Conservation (phyloP, 2,888 invertebrate genomes). For the Erebia aethiops region DNA sequence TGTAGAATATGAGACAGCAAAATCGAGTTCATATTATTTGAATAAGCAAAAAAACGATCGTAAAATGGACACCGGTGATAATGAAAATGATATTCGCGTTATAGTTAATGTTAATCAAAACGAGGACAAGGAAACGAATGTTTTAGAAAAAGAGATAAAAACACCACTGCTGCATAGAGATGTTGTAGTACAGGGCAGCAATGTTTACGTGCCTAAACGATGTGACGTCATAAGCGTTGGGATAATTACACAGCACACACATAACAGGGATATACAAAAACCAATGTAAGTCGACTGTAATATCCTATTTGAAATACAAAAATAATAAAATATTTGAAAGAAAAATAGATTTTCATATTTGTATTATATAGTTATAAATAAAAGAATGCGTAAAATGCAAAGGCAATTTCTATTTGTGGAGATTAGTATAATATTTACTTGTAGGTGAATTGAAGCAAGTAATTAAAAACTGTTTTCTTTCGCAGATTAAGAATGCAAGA, state of each 20-base stretch:
- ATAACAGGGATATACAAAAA: constrained; percentile 51
- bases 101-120: constrained; percentile 52
- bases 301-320: neutral
- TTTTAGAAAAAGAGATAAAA: constrained; percentile 50
- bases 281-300: constrained; percentile 58
- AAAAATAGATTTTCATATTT: no score
- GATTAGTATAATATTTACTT: neutral
- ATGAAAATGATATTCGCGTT: constrained; percentile 39
- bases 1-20: constrained; percentile 65
- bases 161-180: constrained; percentile 50
- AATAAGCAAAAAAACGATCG: constrained; percentile 34
- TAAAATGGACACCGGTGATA: constrained; percentile 47
- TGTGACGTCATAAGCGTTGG: constrained; percentile 64
- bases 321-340: no score
- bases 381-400: no score
- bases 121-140: constrained; percentile 46
- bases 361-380: no score
- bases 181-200: constrained; percentile 57
- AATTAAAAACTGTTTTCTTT: constrained; percentile 12
- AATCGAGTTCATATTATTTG: constrained; percentile 46
- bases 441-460: neutral
- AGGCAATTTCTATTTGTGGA: neutral
- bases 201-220: constrained; percentile 53
- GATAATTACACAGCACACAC: constrained; percentile 55
- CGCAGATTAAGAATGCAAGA: constrained; percentile 59